Evolutionary conservation across 2,888 invertebrate species (phyloP).

Genomic region (Clostera curtula): DNA sequence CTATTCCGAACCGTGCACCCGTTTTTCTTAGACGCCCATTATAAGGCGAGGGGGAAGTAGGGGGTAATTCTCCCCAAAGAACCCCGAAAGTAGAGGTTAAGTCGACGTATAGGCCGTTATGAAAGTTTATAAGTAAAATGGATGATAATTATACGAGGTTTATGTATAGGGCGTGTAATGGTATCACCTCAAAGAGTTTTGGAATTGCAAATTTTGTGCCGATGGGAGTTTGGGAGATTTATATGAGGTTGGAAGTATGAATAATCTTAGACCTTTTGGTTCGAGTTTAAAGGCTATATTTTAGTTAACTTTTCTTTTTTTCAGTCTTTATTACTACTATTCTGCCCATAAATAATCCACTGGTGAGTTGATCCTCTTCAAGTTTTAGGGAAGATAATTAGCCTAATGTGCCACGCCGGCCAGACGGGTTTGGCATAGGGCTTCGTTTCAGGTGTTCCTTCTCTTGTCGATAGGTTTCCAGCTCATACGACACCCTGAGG

Average conservation of each 20-base stretch:
- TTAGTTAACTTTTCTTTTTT: too few species aligned
- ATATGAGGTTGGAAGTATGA: constrained; percentile 17
- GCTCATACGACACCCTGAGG: too few species aligned
- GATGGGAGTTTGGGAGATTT: constrained; percentile 16
- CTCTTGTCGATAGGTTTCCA: too few species aligned
- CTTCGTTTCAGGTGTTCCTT: too few species aligned
- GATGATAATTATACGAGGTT: constrained; percentile 72
- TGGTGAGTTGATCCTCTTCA: too few species aligned
- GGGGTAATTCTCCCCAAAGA: constrained; percentile 20
- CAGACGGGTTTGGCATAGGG: too few species aligned
- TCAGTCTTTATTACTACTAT: too few species aligned
- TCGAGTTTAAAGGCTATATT: too few species aligned
- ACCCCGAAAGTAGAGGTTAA: constrained; percentile 69
- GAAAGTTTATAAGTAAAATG: constrained; percentile 74
- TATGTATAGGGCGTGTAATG: constrained; percentile 64
- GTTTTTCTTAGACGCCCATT: constrained; percentile 73
- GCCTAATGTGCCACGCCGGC: too few species aligned
- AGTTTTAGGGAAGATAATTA: too few species aligned
- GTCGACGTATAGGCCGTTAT: constrained; percentile 74
- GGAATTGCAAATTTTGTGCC: constrained; percentile 38
- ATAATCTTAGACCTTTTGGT: too few species aligned
- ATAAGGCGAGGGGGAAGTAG: constrained; percentile 53
- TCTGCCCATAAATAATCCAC: too few species aligned
- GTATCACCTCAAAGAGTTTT: constrained; percentile 56
- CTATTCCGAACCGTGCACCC: constrained; percentile 72